Evolutionary conservation across 2,888 invertebrate genomes (phyloP).

Genomic region (Penaeus monodon): DNA sequence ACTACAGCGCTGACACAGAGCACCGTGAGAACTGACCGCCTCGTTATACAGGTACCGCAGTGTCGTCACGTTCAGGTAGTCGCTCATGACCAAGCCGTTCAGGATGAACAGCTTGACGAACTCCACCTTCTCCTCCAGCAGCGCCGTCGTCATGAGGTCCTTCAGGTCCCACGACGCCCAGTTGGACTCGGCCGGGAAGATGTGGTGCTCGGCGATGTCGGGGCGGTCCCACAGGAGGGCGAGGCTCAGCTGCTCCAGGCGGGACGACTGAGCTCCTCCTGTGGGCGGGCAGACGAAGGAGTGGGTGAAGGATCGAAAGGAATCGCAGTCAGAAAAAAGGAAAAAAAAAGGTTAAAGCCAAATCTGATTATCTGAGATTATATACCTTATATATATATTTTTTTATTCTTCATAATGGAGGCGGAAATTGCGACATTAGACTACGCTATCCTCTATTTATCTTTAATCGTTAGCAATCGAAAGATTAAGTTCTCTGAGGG

Average conservation of each 20-base stretch:
- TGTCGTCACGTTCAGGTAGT: slow-evolving; percentile 68
- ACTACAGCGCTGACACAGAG: neutral
- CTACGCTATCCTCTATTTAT: no score
- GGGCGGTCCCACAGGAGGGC: slow-evolving; percentile 98
- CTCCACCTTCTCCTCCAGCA: slow-evolving; percentile 69
- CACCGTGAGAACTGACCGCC: slow-evolving; percentile 46
- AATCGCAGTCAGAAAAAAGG: no score
- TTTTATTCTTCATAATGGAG: no score
- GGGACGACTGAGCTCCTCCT: slow-evolving; percentile 78
- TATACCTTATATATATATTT: no score
- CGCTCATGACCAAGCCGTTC: slow-evolving; percentile 70
- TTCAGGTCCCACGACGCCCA: slow-evolving; percentile 67
- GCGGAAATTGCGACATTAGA: no score
- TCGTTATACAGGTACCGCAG: slow-evolving; percentile 69
- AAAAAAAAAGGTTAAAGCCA: no score
- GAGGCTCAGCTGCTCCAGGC: slow-evolving; percentile 92
- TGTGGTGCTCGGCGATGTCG: slow-evolving; percentile 74
- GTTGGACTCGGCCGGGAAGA: slow-evolving; percentile 59
- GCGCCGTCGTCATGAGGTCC: slow-evolving; percentile 69
- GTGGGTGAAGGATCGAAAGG: no score
- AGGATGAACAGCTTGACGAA: slow-evolving; percentile 69
- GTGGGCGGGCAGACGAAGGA: neutral
- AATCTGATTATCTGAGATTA: no score
- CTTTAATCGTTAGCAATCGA: no score
- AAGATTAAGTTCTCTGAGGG: no score